phyloP scores from a whole-genome alignment of 2,113 vertebrate species.

The Climacteris rufus region DNA sequence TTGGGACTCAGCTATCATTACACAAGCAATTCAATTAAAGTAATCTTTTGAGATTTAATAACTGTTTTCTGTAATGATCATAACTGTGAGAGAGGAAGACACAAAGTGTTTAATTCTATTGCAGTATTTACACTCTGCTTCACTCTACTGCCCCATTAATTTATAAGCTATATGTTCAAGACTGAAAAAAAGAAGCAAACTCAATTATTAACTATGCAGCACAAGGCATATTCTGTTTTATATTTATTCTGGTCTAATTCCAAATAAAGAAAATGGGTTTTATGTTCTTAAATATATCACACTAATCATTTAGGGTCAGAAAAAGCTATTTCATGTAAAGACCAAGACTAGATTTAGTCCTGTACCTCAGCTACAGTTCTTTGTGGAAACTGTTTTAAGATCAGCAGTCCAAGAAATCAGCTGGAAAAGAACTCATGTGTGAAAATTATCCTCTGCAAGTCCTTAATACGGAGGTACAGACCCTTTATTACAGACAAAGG shows the following conservation, averaged over 20 bases:
- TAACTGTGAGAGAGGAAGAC: constrained; percentile 15
- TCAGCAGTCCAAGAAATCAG: background rate
- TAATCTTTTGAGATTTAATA: constrained; percentile 55
- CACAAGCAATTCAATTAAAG: constrained; percentile 48
- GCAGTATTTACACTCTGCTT: constrained; percentile 39
- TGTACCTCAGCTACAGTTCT: background rate
- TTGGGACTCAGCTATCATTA: background rate
- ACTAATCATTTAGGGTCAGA: background rate
- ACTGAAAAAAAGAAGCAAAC: background rate
- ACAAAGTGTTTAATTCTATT: constrained; percentile 24
- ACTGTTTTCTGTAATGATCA: constrained; percentile 43
- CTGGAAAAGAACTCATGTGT: background rate
- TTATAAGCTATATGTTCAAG: constrained; percentile 24
- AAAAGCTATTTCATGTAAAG: background rate
- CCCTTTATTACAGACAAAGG: background rate
- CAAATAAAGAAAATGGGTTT: background rate
- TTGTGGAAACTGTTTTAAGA: background rate
- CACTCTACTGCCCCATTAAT: constrained; percentile 20
- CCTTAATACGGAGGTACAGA: rapidly evolving
- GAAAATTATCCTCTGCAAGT: background rate
- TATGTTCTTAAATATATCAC: background rate
- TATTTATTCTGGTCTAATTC: constrained; percentile 8
- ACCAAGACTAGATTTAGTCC: background rate
- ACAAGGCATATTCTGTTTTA: background rate
- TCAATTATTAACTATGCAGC: constrained; percentile 16